Conservation (phyloP, 2,113 vertebrate species). For the Sylvietta virens region DNA sequence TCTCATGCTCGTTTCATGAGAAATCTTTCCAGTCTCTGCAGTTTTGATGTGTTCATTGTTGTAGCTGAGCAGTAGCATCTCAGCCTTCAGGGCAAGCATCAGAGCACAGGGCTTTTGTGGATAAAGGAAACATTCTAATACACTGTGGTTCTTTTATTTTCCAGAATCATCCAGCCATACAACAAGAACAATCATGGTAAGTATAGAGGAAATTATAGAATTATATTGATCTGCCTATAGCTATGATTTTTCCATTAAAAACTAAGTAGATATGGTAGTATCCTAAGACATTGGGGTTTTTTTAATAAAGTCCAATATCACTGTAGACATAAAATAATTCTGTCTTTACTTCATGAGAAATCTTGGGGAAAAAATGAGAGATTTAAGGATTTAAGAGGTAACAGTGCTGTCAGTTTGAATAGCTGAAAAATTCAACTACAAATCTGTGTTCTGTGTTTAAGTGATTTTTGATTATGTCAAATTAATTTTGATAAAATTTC, state of each 20-base stretch:
- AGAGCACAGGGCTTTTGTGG: not conserved
- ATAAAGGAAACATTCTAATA: not conserved
- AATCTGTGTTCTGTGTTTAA: not conserved
- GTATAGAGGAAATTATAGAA: not conserved
- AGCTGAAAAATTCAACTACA: not conserved
- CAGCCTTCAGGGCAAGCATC: not conserved
- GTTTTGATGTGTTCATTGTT: not conserved
- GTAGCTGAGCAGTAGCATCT: not conserved
- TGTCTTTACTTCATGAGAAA: not conserved
- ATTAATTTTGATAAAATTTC: not conserved
- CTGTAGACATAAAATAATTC: not conserved
- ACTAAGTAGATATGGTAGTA: not conserved
- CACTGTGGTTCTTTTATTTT: constrained; percentile 30
- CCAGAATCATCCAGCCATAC: constrained; percentile 80
- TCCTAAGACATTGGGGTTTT: not conserved
- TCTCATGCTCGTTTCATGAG: not conserved
- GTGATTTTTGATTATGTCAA: not conserved
- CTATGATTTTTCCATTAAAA: not conserved
- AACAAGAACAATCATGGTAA: constrained; percentile 79
- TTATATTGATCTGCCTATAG: not conserved
- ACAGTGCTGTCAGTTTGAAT: not conserved
- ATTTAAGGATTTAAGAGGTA: not conserved
- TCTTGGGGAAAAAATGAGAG: not conserved
- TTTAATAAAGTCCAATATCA: not conserved
- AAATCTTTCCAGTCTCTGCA: not conserved